These are phyloP conservation scores for Hydropsyche tenuis DNA, from an alignment of 1,140 invertebrate species.

Conservation along the genomic window DNA sequence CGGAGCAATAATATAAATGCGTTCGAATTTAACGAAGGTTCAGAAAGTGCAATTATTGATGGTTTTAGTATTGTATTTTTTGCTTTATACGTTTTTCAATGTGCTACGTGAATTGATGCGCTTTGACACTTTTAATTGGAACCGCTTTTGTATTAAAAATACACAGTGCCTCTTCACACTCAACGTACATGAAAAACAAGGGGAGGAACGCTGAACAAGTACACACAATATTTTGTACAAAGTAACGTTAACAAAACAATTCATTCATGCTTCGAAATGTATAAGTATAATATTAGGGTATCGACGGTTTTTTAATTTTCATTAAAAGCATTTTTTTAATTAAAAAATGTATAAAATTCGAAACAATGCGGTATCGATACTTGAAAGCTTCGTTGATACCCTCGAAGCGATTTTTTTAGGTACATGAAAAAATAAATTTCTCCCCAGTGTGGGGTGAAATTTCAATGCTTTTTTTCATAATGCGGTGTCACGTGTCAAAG, in stretches of 20 bases:
- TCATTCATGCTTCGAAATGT: too few relatives aligned
- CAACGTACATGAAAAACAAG: too few relatives aligned
- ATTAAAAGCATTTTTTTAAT: too few relatives aligned
- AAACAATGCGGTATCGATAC: not conserved
- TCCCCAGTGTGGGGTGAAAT: constrained; percentile 38
- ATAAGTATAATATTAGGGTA: too few relatives aligned
- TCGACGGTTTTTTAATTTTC: too few relatives aligned
- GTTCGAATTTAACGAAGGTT: not conserved
- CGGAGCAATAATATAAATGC: not conserved
- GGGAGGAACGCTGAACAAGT: too few relatives aligned
- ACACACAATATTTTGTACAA: too few relatives aligned
- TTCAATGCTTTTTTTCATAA: constrained; percentile 44
- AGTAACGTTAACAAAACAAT: too few relatives aligned
- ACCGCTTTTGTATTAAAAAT: constrained; percentile 23
- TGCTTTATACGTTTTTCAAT: not conserved
- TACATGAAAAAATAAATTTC: constrained; percentile 20
- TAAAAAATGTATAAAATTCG: not conserved
- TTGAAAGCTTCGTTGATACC: not conserved
- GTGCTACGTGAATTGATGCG: not conserved
- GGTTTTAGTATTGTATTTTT: not conserved
- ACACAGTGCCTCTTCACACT: too few relatives aligned
- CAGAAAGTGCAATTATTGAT: not conserved
- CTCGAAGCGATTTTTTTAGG: constrained; percentile 6
- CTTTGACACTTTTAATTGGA: constrained; percentile 38
- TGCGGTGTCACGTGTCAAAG: constrained; percentile 48